Conservation (phyloP, 2,888 invertebrate species). For the Notocelia uddmanniana region DNA sequence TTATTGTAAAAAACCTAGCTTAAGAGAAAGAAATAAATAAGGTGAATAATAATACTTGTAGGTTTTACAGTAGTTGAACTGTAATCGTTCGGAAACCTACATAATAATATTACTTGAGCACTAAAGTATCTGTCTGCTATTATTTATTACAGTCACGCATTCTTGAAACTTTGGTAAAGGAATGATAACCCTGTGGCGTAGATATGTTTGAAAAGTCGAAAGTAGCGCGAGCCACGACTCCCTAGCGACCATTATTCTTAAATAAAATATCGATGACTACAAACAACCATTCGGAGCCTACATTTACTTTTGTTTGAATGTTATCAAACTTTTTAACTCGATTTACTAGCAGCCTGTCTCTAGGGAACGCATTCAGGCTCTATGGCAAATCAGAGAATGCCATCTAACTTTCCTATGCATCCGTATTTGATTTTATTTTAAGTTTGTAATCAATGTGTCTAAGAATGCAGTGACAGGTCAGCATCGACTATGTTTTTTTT, state of each 20-base stretch:
- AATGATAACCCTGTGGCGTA: slow-evolving; percentile 17
- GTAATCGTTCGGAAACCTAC: background rate
- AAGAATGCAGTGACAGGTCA: too few relatives aligned
- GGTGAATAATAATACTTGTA: too few relatives aligned
- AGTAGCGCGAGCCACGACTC: slow-evolving; percentile 12
- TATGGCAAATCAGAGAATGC: background rate
- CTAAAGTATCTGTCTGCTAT: too few relatives aligned
- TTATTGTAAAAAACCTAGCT: too few relatives aligned
- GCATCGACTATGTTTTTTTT: too few relatives aligned
- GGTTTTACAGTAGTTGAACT: background rate
- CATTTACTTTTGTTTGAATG: slow-evolving; percentile 45
- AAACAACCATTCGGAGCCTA: slow-evolving; percentile 28
- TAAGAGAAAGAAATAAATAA: too few relatives aligned
- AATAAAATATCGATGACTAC: slow-evolving; percentile 42
- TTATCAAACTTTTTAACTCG: slow-evolving; percentile 43
- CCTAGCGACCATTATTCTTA: slow-evolving; percentile 38
- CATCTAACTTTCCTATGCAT: slow-evolving; percentile 8
- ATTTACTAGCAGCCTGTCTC: slow-evolving; percentile 35
- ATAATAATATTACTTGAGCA: background rate
- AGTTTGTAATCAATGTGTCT: background rate
- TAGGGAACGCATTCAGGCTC: slow-evolving; percentile 9
- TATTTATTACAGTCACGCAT: slow-evolving; percentile 10
- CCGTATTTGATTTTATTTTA: background rate
- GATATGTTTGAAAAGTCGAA: slow-evolving; percentile 28
- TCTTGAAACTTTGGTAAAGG: slow-evolving; percentile 26